Percentiles rank a stretch among this genome's conserved stretches.
These are phyloP conservation scores for Phalacrocorax aristotelis DNA, from an alignment of 2,113 vertebrate species.

Conservation along the genomic window DNA sequence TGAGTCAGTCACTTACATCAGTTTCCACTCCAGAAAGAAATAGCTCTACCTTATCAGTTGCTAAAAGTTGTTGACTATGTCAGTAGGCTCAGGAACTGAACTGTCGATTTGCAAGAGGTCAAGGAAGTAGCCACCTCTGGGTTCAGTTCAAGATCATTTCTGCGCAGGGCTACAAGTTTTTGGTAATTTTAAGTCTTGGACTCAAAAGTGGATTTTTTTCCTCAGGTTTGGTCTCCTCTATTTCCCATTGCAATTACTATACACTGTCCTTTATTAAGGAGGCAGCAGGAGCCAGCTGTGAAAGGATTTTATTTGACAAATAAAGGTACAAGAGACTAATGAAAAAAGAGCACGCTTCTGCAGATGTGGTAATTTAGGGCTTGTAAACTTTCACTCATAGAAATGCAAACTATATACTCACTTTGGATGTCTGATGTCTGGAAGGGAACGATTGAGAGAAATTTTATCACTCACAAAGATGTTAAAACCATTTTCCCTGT, in stretches of 20 bases:
- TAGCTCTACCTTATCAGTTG: neutral
- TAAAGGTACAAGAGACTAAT: neutral
- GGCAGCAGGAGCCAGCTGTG: neutral
- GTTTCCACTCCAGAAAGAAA: neutral
- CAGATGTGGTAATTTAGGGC: neutral
- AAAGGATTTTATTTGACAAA: neutral
- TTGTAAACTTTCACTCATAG: neutral
- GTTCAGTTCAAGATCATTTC: neutral
- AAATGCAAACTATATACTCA: slow-evolving; percentile 72
- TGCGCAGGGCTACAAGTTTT: neutral
- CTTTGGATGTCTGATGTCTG: slow-evolving; percentile 95
- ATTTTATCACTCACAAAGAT: slow-evolving; percentile 97
- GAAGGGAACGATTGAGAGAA: slow-evolving; percentile 93
- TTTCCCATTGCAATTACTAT: neutral
- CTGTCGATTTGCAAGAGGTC: neutral
- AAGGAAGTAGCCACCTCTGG: neutral
- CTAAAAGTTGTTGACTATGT: neutral
- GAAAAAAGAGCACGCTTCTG: neutral
- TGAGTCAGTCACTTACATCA: neutral
- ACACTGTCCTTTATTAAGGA: neutral
- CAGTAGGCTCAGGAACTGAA: neutral
- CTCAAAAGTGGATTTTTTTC: fast-evolving
- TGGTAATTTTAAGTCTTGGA: neutral
- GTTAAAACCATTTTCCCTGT: slow-evolving; percentile 98
- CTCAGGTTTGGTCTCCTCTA: neutral